Evolutionary conservation across 2,888 invertebrate genomes (phyloP), one percentile per base, ranked within the genome.

Genomic region (Heliothis peltigera): DNA sequence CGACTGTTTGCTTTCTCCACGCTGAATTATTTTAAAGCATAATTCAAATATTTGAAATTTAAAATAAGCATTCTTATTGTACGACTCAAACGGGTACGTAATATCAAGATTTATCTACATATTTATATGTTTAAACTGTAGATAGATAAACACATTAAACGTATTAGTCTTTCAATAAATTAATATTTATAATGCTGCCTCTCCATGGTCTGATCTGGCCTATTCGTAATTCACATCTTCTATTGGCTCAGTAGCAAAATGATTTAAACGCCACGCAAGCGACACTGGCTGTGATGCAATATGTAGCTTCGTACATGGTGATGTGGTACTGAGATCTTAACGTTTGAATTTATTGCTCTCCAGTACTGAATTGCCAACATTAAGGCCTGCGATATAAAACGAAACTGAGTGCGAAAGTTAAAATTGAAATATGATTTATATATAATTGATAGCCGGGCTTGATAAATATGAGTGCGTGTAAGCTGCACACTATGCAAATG

Each of bases 261-360:
- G 83, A 88, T 89, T 86, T 87, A 88, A 84, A 75, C 79, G 73
- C 81, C 81, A 83, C 86, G 87, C 85, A 83, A 86, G 83, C 81
- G 77, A 86, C 82, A 80, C 81, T 65, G 72, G 75, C 83, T 83
- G 85, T 87, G 86, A 85, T 84, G 81, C 83, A 86, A 83, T 83
- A 80, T 81, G 79, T 84, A 86, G 84, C 84, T 81, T 78, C 75
- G 83, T 65, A 79, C 78, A 86, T 86, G 84, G 85, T 80, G 84
- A 84, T 88, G 85, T 84, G 76, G 83, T 82, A 84, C 84, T 84
- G 82, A 84, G 84, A 84, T 87, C 88, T 87, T 82, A 86, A 85
- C 76, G 75, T 80, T 80, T 78, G 78, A 80, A 87, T 83, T 77
- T 75, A 71, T 79, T 78, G 62, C 80, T 28, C 63, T 64, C 70